phyloP scores from a whole-genome alignment of 2,113 vertebrate species.

The Nycticorax nycticorax region DNA sequence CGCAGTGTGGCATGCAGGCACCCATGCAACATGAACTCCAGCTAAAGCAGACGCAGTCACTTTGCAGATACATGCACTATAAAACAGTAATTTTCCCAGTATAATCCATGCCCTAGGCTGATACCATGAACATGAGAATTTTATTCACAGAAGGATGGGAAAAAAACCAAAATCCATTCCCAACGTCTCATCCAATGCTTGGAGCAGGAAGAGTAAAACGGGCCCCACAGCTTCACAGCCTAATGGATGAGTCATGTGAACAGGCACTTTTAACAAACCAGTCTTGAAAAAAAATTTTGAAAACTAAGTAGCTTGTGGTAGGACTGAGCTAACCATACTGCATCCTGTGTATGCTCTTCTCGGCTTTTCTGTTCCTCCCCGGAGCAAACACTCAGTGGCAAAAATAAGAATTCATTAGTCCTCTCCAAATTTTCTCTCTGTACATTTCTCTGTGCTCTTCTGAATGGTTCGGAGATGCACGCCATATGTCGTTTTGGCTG shows the following conservation, averaged over 20 bases:
- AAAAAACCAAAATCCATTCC: neutral
- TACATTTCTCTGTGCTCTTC: neutral
- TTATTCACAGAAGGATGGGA: neutral
- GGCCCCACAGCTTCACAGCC: neutral
- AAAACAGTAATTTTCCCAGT: neutral
- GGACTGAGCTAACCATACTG: neutral
- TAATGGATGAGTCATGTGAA: constrained; percentile 12
- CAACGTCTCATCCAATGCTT: neutral
- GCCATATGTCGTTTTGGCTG: neutral
- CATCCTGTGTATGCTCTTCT: neutral
- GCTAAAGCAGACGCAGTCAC: neutral
- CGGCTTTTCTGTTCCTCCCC: neutral
- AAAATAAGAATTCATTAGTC: neutral
- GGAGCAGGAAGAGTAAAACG: neutral
- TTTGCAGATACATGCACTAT: neutral
- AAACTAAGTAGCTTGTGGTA: neutral
- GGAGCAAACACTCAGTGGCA: neutral
- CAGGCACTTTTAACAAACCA: neutral
- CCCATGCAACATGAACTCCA: rapidly evolving
- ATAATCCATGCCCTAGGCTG: neutral
- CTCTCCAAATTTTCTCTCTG: neutral
- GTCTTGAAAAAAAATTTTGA: neutral
- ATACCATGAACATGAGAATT: neutral
- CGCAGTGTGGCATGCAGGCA: rapidly evolving
- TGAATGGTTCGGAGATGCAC: neutral